Base-by-base conservation (phyloP, 1,140 invertebrate species). In the Polyergus mexicanus region DNA sequence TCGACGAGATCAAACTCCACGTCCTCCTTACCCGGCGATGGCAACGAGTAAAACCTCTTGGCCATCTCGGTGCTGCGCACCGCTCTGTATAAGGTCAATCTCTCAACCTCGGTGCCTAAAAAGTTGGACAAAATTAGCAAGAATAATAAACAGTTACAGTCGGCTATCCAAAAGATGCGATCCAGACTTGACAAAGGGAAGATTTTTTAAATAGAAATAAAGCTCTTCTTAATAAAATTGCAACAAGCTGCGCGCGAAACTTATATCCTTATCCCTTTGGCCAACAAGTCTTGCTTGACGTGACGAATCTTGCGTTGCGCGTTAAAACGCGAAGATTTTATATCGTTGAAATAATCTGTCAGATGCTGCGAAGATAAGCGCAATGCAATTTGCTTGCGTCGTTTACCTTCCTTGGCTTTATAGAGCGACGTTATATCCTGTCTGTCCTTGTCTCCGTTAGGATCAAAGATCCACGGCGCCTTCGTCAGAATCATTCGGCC, bases 401-500 rank as follows among this genome's bases (percentile, higher is more conserved):
- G 8, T 71, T 89, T 92, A 96, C 96, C 97, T 95, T 98, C 97
- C 69, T 95, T 94, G 47, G 96, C 95, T 94, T 98, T 98, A 94
- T 98, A 98, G 35, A 95, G 91, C 1, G 92, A 83, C 1, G 97
- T 97, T 83, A 98, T 96, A 88, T 98, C 97, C 91, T 97, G 96
- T 25, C 96, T 94, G 90, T 97, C 97, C 35, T 94, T 95, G 60
- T 97, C 96, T 0, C 97, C 97, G 63, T 96, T 95, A 0, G 97
- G 96, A 93, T 97, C 97, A 88, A 96, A 97, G 11, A 97, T 95
- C 88, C 96, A 97, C 0, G 97, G 96, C 84, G 96, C 96, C 94
- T 98, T 98, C 0, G 98, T 98, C 3, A 98, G 95, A 86, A 98
- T 96, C 95, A 96, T 96, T 41, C 96, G 95, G 1, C 98, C 98